Evolutionary conservation across 2,888 invertebrate genomes (phyloP).

Genomic region (Nasonia oneida): DNA sequence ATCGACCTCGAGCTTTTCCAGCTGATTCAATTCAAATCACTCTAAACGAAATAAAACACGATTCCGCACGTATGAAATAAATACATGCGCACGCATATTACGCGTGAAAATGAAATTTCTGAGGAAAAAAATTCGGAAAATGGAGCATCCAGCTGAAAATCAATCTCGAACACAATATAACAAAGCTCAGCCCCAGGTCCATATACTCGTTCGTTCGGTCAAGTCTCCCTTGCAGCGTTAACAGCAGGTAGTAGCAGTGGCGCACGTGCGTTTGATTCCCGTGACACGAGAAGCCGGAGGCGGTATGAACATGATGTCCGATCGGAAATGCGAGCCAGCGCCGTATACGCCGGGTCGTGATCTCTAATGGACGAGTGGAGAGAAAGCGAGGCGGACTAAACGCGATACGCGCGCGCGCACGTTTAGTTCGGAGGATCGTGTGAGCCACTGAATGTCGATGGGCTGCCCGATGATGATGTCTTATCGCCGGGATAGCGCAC

Average conservation of each 20-base stretch:
- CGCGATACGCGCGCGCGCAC: background rate
- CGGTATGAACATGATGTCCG: slow-evolving; percentile 6
- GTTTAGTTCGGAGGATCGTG: background rate
- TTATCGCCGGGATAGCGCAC: background rate
- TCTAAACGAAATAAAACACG: too few relatives aligned
- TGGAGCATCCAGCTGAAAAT: background rate
- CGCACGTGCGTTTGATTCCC: slow-evolving; percentile 13
- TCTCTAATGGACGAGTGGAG: slow-evolving; percentile 4
- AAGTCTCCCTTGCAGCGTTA: background rate
- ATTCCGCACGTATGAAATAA: too few relatives aligned
- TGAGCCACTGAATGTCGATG: background rate
- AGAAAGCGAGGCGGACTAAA: background rate
- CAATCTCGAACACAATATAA: background rate
- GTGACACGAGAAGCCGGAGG: background rate
- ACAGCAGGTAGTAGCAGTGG: background rate
- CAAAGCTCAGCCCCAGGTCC: background rate
- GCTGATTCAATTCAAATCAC: too few relatives aligned
- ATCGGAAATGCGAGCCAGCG: background rate
- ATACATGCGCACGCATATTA: too few relatives aligned
- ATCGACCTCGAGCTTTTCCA: too few relatives aligned
- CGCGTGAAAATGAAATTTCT: too few relatives aligned
- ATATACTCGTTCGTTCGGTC: background rate
- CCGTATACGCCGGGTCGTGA: background rate
- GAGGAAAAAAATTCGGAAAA: background rate
- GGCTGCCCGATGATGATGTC: background rate